A percentile compares a stretch with the other conserved stretches of the same genome.
These are phyloP conservation scores for Parnassius mnemosyne DNA, from an alignment of 2,888 invertebrate genomes.

Conservation along the genomic window DNA sequence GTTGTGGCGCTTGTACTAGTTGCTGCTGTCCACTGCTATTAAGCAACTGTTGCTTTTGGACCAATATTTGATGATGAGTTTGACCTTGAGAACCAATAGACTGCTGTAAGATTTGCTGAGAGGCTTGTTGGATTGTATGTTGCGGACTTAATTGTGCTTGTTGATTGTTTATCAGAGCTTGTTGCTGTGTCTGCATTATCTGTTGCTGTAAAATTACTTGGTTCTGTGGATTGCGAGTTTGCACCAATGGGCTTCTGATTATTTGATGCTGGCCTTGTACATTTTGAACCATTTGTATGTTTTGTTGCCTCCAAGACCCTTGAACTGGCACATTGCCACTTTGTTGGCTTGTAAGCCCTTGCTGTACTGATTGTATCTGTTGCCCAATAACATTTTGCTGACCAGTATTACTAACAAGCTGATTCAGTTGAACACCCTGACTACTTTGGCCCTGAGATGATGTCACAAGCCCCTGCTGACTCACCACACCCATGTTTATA, in stretches of 20 bases:
- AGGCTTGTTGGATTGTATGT: constrained; percentile 74
- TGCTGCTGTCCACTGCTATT: constrained; percentile 78
- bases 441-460: constrained; percentile 63
- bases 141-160: constrained; percentile 77
- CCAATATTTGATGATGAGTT: constrained; percentile 73
- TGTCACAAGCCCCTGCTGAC: constrained; percentile 63
- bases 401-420: constrained; percentile 63
- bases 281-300: constrained; percentile 76
- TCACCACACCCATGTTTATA: constrained; percentile 70
- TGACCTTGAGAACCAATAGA: constrained; percentile 77
- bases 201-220: constrained; percentile 80
- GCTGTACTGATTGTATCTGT: constrained; percentile 75
- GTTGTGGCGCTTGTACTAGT: constrained; percentile 75
- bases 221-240: constrained; percentile 70
- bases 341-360: constrained; percentile 68
- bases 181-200: constrained; percentile 78
- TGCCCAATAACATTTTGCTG: constrained; percentile 70
- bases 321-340: constrained; percentile 60
- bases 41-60: constrained; percentile 80
- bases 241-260: constrained; percentile 70
- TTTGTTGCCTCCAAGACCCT: constrained; percentile 73
- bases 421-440: constrained; percentile 67
- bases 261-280: constrained; percentile 78
- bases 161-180: constrained; percentile 68
- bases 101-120: constrained; percentile 83